Percentiles rank a stretch among this genome's conserved stretches.
phyloP scores from a whole-genome alignment of 2,113 vertebrate species.

The Rhinoptilus africanus region DNA sequence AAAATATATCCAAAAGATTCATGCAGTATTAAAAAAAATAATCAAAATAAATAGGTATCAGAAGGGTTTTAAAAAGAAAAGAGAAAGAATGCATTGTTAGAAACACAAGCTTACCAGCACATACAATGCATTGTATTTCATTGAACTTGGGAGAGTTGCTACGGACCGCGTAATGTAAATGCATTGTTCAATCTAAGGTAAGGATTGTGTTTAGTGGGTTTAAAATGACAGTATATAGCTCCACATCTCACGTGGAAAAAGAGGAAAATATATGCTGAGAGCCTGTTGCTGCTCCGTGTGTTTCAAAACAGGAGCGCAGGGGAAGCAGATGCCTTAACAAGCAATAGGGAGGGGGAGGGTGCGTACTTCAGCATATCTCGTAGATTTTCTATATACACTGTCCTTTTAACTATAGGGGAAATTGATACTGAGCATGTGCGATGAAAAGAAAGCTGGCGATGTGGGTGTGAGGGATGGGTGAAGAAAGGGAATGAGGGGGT shows the following conservation, averaged over 20 bases:
- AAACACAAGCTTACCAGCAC: slow-evolving; percentile 78
- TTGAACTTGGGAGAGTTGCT: slow-evolving; percentile 64
- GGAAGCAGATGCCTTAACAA: slow-evolving; percentile 65
- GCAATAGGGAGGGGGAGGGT: slow-evolving; percentile 50
- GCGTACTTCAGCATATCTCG: slow-evolving; percentile 57
- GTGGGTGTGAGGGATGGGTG: slow-evolving; percentile 82
- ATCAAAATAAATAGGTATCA: slow-evolving; percentile 40
- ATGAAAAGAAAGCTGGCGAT: slow-evolving; percentile 84
- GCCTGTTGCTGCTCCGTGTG: slow-evolving; percentile 59
- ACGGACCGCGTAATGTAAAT: slow-evolving; percentile 62
- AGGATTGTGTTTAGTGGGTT: slow-evolving; percentile 74
- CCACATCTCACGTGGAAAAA: slow-evolving; percentile 47
- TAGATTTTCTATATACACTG: slow-evolving; percentile 76
- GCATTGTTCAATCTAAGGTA: slow-evolving; percentile 77
- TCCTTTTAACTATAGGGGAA: slow-evolving; percentile 76
- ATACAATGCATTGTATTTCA: slow-evolving; percentile 80
- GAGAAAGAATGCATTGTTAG: slow-evolving; percentile 68
- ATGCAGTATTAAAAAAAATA: slow-evolving; percentile 73
- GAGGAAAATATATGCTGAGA: slow-evolving; percentile 57
- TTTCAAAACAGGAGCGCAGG: slow-evolving; percentile 54
- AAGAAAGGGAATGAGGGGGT: slow-evolving; percentile 78
- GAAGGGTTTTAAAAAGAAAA: slow-evolving; percentile 59
- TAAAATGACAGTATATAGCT: slow-evolving; percentile 84
- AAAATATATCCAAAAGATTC: slow-evolving; percentile 65
- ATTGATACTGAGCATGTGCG: slow-evolving; percentile 75